A percentile compares a stretch with the other conserved stretches of the same genome.
Evolutionary conservation across 2,113 vertebrate species (phyloP).

Genomic region (Epinephelus fuscoguttatus): DNA sequence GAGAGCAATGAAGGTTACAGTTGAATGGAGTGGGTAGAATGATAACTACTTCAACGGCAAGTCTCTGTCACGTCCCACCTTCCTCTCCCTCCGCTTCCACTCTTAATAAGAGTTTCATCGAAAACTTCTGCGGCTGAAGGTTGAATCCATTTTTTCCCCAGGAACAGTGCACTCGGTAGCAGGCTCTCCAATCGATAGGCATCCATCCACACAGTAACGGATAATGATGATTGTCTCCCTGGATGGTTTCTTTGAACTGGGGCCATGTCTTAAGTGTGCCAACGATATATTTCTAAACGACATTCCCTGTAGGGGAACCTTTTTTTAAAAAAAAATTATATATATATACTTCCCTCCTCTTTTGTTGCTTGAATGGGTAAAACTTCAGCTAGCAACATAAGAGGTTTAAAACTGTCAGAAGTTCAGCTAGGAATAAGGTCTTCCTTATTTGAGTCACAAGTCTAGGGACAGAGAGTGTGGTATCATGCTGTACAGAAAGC

Average conservation of each 20-base stretch:
- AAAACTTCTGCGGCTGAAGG: constrained; percentile 31
- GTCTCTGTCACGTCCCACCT: constrained; percentile 39
- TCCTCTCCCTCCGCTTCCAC: background rate
- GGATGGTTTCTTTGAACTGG: constrained; percentile 41
- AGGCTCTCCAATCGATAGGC: constrained; percentile 49
- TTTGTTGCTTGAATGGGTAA: background rate
- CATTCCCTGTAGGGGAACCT: background rate
- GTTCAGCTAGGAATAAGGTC: background rate
- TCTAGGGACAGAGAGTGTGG: background rate
- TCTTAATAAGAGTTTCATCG: constrained; percentile 20
- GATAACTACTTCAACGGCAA: constrained; percentile 50
- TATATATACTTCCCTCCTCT: background rate
- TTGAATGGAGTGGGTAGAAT: constrained; percentile 23
- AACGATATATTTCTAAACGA: constrained; percentile 31
- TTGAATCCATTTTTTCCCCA: constrained; percentile 22
- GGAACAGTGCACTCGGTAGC: constrained; percentile 12
- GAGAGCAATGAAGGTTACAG: constrained; percentile 26
- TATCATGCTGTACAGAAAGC: background rate
- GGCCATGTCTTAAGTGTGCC: constrained; percentile 38
- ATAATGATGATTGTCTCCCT: constrained; percentile 39
- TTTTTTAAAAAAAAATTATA: background rate
- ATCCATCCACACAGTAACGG: constrained; percentile 26
- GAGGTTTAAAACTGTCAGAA: background rate
- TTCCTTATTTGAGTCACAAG: background rate
- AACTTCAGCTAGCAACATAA: background rate